Base-by-base conservation (phyloP, 1,140 invertebrate species). In the Eciton burchellii region DNA sequence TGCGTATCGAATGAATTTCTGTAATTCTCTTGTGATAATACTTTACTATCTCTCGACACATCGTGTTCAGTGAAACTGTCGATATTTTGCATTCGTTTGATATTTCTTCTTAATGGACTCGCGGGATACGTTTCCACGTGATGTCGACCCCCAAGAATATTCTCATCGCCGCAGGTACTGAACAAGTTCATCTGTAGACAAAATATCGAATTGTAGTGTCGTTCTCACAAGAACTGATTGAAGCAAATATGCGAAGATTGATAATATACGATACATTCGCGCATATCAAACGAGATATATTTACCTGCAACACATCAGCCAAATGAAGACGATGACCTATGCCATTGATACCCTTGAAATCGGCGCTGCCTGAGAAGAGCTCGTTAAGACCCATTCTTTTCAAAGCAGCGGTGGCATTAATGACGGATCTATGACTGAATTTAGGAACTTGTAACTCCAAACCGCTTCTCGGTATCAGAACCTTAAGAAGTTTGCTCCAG, bases 381-480 rank as follows among this genome's bases (percentile, higher is more conserved):
- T 97, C 97, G 82, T 96, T 96, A 3, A 98, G 94, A 0, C 97
- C 97, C 96, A 98, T 97, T 81, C 96, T 94, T 86, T 96, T 96
- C 45, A 98, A 93, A 1, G 97, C 96, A 1, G 95, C 94, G 0
- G 97, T 97, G 0, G 97, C 95, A 88, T 98, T 98, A 1, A 98
- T 95, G 0, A 97, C 95, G 0, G 97, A 97, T 62, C 96, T 94
- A 84, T 98, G 97, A 47, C 96, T 97, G 90, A 98, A 97, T 84
- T 97, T 95, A 0, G 97, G 97, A 56, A 98, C 95, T 90, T 98
- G 97, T 3, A 97, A 93, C 91, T 98, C 97, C 56, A 98, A 93
- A 0, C 96, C 96, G 4, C 95, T 95, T 0, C 97, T 94, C 35
- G 96, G 96, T 82, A 97, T 95, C 1, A 97, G 92, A 0, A 96